Evolutionary conservation across 2,797 vertebrate genomes (phyloP), one percentile per base, ranked within the genome.

Genomic region (Chaetodon trifasciatus): DNA sequence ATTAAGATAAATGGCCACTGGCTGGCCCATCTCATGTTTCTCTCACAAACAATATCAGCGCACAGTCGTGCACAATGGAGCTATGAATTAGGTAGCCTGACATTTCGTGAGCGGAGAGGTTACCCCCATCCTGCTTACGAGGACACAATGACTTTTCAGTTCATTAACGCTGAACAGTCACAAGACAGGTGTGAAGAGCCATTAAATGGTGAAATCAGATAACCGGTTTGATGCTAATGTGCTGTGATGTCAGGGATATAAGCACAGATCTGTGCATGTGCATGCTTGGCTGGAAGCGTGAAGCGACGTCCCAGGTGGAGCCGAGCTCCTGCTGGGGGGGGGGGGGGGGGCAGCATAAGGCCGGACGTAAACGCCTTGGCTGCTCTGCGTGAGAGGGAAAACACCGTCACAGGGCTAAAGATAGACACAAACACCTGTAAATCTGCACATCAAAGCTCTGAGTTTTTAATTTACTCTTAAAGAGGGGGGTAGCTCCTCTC

Each of bases 1-100:
- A 91, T 94, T 92, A 93, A 91, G 91, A 94, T 91, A 91, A 94
- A 93, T 86, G 82, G 87, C 88, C 87, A 77, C 78, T 72, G 78
- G 92, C 88, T 88, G 81, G 82, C 82, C 81, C 76, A 9, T 79
- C 85, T 86, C 78, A 47, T 91, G 91, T 87, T 87, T 72, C 86
- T 39, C 76, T 81, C 76, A 58, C 84, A 90, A 91, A 92, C 91
- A 89, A 88, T 84, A 86, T 83, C 72, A 89, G 79, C 17, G 68
- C 50, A 83, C 80, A 88, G 82, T 78, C 68, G 78, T 60, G 52
- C 68, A 78, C 85, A 75, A 74, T 73, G 80, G 83, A 90, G 76
- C 87, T 73, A 84, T 86, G 86, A 91, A 86, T 87, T 81, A 90
- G 61, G 55, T 12, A 15, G 42, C 58, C 52, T 76, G 79, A 79